Conservation (phyloP, 2,797 vertebrate genomes). For the Neostethus bicornis region DNA sequence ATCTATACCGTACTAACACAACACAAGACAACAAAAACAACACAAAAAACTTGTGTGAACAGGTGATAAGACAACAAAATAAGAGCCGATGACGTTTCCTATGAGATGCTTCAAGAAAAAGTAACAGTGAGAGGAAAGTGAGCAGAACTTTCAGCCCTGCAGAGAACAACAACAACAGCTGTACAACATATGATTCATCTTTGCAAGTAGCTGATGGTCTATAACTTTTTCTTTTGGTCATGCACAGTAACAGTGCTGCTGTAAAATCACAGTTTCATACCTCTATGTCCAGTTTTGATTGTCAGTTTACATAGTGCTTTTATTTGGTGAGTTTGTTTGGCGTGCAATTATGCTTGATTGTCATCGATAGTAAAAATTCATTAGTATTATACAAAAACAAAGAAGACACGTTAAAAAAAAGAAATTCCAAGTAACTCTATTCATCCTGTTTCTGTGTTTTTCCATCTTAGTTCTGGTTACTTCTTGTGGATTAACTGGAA, state of each 20-base stretch:
- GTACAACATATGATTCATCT: constrained; percentile 51
- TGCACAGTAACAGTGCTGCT: constrained; percentile 54
- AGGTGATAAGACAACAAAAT: constrained; percentile 75
- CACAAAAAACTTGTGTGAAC: constrained; percentile 66
- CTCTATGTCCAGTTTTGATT: constrained; percentile 55
- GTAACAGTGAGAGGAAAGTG: constrained; percentile 51
- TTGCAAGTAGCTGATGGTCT: constrained; percentile 66
- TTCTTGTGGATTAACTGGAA: constrained; percentile 4
- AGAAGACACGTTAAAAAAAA: constrained; percentile 6
- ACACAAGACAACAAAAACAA: constrained; percentile 65
- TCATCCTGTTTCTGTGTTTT: constrained; percentile 6
- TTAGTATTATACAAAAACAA: constrained; percentile 21
- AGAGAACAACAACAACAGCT: constrained; percentile 49
- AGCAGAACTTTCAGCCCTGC: constrained; percentile 47
- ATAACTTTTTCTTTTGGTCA: constrained; percentile 58
- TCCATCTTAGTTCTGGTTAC: neutral
- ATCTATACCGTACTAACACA: constrained; percentile 74
- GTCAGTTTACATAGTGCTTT: constrained; percentile 44
- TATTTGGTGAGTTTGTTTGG: constrained; percentile 29
- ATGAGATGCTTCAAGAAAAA: constrained; percentile 65
- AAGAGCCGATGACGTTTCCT: constrained; percentile 60
- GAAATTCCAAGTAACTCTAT: constrained; percentile 1
- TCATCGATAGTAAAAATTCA: constrained; percentile 52
- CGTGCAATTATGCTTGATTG: constrained; percentile 58
- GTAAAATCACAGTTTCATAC: constrained; percentile 47